Base-by-base conservation (phyloP, 2,888 invertebrate genomes). In the Therioaphis trifolii region DNA sequence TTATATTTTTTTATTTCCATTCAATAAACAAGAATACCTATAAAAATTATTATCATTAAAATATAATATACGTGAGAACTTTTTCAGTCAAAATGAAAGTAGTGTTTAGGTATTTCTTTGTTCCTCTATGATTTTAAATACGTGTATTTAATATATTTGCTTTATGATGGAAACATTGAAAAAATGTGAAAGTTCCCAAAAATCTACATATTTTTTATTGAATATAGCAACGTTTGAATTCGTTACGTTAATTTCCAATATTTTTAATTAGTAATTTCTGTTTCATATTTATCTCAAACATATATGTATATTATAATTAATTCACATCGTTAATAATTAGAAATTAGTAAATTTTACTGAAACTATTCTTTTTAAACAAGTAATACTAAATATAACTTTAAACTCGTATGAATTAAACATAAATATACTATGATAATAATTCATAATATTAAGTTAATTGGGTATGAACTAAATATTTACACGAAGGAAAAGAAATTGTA, bases 151-250 rank as follows among this genome's bases (percentile, higher is more conserved):
- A 24, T 9, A 18, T 15, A 68, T 63, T 21, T 2, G 11, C 52
- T 49, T 72, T 14, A 46, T n/a, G 3, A 52, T 35, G 15, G 15
- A 12, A 12, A 18, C 1, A 35, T 35, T 1, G 7, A 68, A 11
- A 78, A 66, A 77, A 66, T 52, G 66, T 78, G 77, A 68, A 77
- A 77, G 49, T 52, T 68, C 18, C 63, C 35, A 66, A 68, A 77
- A 78, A 52, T 40, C 4, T 35, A 35, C 43, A 61, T 2, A 35
- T 35, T 35, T 35, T 35, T 3, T 7, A 7, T 35, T 35, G 35
- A 35, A 35, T 5, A 35, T 5, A 5, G 7, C 35, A 35, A 35
- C 35, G 35, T 35, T 35, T 35, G 7, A 35, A 5, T 3, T 35
- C 35, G 35, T n/a, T n/a, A 35, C 35, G 35, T 7, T 35, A 35